Evolutionary conservation across 2,113 vertebrate species (phyloP).

Genomic region (Centropristis striata): DNA sequence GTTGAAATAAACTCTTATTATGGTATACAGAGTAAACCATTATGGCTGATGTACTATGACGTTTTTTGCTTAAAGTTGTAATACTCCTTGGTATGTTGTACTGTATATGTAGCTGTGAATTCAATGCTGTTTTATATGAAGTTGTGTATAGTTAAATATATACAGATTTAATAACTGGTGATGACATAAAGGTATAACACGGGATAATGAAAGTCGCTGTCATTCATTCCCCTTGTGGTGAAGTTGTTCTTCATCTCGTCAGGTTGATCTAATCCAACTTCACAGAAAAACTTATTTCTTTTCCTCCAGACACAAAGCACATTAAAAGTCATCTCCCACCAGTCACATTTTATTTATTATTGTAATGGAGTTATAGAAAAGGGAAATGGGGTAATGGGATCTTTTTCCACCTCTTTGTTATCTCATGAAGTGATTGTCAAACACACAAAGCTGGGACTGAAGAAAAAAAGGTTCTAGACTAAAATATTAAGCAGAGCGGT

Average conservation of each 20-base stretch:
- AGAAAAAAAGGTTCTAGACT: slow-evolving; percentile 8
- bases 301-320: slow-evolving; percentile 5
- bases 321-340: slow-evolving; percentile 25
- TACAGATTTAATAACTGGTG: no score
- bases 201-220: no score
- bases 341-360: background rate
- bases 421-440: slow-evolving; percentile 34
- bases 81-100: no score
- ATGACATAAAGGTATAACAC: no score
- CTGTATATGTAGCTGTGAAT: no score
- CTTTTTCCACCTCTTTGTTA: slow-evolving; percentile 15
- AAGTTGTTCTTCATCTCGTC: background rate
- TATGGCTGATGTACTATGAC: no score
- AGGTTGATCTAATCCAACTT: background rate
- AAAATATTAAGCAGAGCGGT: slow-evolving; percentile 51
- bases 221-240: background rate
- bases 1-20: no score
- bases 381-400: slow-evolving; percentile 15
- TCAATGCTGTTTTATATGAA: no score
- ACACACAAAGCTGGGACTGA: slow-evolving; percentile 29
- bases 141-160: no score
- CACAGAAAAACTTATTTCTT: background rate
- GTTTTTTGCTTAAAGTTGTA: no score
- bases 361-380: slow-evolving; percentile 20
- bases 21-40: no score